Evolutionary conservation across 2,888 invertebrate species (phyloP).

Genomic region (Drosophila borealis): DNA sequence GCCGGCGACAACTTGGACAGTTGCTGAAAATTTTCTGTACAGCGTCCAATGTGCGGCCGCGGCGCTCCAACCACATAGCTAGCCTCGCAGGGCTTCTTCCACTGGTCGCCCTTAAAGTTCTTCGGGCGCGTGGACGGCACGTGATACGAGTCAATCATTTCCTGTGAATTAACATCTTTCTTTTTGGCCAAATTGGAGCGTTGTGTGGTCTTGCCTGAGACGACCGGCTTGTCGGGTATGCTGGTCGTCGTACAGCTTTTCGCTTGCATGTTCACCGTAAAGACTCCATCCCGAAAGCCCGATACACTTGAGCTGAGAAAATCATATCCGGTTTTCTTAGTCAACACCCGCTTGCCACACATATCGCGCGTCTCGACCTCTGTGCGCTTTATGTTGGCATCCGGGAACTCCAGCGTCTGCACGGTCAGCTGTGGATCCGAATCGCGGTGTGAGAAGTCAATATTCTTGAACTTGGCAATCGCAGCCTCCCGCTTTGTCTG

Average conservation of each 20-base stretch:
- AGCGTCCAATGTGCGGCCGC: constrained; percentile 70
- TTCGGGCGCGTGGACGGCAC: constrained; percentile 50
- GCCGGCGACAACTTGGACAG: constrained; percentile 65
- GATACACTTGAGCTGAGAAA: constrained; percentile 73
- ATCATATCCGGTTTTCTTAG: constrained; percentile 51
- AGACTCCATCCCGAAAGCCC: constrained; percentile 59
- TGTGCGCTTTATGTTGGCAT: constrained; percentile 48
- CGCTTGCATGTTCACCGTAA: constrained; percentile 60
- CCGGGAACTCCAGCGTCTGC: constrained; percentile 73
- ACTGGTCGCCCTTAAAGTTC: constrained; percentile 61
- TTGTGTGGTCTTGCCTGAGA: not conserved
- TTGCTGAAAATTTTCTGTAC: constrained; percentile 67
- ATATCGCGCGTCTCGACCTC: constrained; percentile 52
- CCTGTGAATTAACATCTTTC: constrained; percentile 49
- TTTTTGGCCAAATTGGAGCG: not conserved
- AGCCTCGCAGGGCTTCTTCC: constrained; percentile 72
- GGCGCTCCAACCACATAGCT: constrained; percentile 76
- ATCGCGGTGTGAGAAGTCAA: constrained; percentile 55
- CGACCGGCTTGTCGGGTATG: not conserved
- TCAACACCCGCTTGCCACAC: constrained; percentile 50
- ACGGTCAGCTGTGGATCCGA: constrained; percentile 56
- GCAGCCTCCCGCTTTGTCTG: constrained; percentile 38
- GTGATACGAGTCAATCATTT: constrained; percentile 67
- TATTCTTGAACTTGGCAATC: constrained; percentile 62
- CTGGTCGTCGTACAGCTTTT: constrained; percentile 40